Base-by-base conservation (phyloP, 2,113 vertebrate species). In the Loxodonta africana region DNA sequence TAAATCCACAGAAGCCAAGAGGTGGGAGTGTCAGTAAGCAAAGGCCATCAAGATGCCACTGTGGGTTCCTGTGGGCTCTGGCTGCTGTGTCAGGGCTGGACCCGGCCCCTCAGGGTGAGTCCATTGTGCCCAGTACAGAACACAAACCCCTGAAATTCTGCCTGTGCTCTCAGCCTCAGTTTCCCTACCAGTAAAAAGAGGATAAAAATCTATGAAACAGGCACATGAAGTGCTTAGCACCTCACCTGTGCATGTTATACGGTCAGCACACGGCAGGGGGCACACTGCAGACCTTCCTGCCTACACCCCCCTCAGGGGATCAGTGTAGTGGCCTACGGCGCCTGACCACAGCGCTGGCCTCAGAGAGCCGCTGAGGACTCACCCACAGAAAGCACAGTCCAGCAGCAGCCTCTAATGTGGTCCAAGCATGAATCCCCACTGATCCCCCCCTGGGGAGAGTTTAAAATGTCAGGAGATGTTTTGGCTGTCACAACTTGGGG, bases 401-500 rank as follows among this genome's bases (percentile, higher is more conserved):
- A 1, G 62, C 3, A 4, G 41, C 4, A 26, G 2, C 86, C 4
- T 0, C 80, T 44, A 33, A 2, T 6, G 8, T 1, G 9, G 74
- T 26, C 63, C 0, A 7, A 1, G 4, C 0, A 4, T 9, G 21
- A 8, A 44, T 0, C 0, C 21, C 30, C 1, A 0, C 18, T 17
- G 9, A 3, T 3, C 80, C n/a, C 30, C 4, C 48, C 2, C n/a
- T 53, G 41, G 41, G n/a, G 73, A 1, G 6, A 5, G 8, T 0
- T 5, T 26, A 41, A 87, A 41, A 6, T 15, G 17, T 48, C 76
- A 11, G 26, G 33, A 21, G 85, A 71, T 25, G 0, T n/a, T 26
- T 0, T 8, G 60, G 46, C 8, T 25, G 60, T 95, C 69, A 41
- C 30, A 4, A 4, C 30, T 5, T 57, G 48, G 62, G 37, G 90